phyloP scores from a whole-genome alignment of 2,888 invertebrate species.

The Meteorus cinctellus region DNA sequence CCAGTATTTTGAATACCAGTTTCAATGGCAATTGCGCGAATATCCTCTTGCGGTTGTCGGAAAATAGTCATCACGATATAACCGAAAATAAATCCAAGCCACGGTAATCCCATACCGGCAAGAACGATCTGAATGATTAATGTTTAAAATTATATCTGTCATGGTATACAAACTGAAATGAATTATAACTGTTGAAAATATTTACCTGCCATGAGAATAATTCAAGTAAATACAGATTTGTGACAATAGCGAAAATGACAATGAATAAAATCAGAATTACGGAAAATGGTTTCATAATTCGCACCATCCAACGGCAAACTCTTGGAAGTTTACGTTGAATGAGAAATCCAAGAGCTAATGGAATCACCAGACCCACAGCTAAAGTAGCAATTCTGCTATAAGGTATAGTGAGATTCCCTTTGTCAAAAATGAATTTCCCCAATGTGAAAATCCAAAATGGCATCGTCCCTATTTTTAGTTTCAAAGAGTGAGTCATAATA shows the following conservation, averaged over 20 bases:
- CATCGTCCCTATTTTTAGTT: slow-evolving; percentile 80
- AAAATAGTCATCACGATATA: slow-evolving; percentile 78
- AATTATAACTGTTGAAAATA: slow-evolving; percentile 43
- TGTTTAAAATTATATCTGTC: not conserved
- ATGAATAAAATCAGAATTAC: slow-evolving; percentile 87
- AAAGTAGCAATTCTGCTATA: slow-evolving; percentile 84
- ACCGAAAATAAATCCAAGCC: slow-evolving; percentile 86
- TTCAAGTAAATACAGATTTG: slow-evolving; percentile 92
- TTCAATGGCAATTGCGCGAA: slow-evolving; percentile 93
- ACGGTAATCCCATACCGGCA: slow-evolving; percentile 87
- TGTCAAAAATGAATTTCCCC: slow-evolving; percentile 83
- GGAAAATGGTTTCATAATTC: slow-evolving; percentile 89
- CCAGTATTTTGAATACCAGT: slow-evolving; percentile 96
- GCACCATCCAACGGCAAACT: slow-evolving; percentile 81
- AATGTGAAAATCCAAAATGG: slow-evolving; percentile 93
- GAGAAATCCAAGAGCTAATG: slow-evolving; percentile 81
- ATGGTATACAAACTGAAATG: slow-evolving; percentile 25
- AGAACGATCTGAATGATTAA: slow-evolving; percentile 80
- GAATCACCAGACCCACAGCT: slow-evolving; percentile 85
- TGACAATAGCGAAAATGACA: slow-evolving; percentile 88
- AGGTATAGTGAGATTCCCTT: slow-evolving; percentile 84
- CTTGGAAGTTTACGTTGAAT: slow-evolving; percentile 82
- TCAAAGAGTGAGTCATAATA: slow-evolving; percentile 32
- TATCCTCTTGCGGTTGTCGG: slow-evolving; percentile 80
- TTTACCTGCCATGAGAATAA: slow-evolving; percentile 91